Base-by-base conservation (phyloP, 2,797 vertebrate species). In the Coilia nasus region DNA sequence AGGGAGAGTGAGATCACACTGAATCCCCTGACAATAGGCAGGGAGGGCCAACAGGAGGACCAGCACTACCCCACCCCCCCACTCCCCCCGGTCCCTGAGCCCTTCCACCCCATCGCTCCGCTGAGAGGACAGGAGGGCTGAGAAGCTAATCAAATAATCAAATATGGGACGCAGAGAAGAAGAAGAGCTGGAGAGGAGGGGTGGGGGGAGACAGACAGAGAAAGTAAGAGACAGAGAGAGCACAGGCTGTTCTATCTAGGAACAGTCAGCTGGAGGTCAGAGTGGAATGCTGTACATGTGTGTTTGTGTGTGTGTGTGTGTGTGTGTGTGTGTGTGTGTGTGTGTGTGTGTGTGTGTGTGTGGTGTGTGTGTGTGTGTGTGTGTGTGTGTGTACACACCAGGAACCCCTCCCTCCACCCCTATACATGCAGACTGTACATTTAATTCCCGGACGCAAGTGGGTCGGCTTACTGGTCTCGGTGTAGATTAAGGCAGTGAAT, bases 11-110 rank as follows among this genome's bases (percentile, higher is more conserved):
- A 75, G 67, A 35, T 75, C 57, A 83, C 6, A 81, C 71, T 50
- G 78, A 54, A 81, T 67, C 57, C 60, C 83, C 31, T 84, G 83
- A 90, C 89, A 90, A 90, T 85, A 88, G 84, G 6, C 83, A 85
- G 86, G 87, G 88, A 86, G 88, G 87, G 75, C 78, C 83, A 86
- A 82, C 84, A 81, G 47, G 82, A 35, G 67, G 14, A 31, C 19
- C 19, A 21, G 44, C 83, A 88, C 85, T 75, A 9, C 50, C 50
- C 14, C 50, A 3, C 7, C 57, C 19, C 19, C 57, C 54, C 83
- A 88, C 85, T 75, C 86, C 89, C 89, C 87, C 54, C 85, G 86
- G 21, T 14, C 67, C 78, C 50, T n/a, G 56, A 75, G 64, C 81
- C 86, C 84, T 54, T 87, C 83, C 71, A 81, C 83, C 85, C 78